Percentiles rank a stretch among this genome's conserved stretches.
phyloP scores from a whole-genome alignment of 1,140 invertebrate species.

The Psilanteris sp. region DNA sequence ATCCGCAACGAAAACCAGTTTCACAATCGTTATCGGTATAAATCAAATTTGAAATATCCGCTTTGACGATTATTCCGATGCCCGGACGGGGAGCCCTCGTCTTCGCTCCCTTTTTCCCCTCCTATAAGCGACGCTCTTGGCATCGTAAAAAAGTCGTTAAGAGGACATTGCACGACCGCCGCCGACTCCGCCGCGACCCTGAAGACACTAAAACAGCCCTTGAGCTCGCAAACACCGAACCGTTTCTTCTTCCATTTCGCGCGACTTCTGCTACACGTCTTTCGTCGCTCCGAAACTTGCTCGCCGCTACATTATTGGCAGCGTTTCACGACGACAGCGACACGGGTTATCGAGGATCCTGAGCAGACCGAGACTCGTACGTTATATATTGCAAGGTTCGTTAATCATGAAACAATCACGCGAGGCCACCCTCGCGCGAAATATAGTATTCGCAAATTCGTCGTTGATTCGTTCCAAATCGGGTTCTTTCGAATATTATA shows the following conservation, averaged over 20 bases:
- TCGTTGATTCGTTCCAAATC: no score
- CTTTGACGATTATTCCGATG: slow-evolving; percentile 4
- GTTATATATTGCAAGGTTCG: no score
- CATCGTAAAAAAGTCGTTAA: slow-evolving; percentile 62
- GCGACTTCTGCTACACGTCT: slow-evolving; percentile 5
- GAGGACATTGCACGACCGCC: slow-evolving; percentile 48
- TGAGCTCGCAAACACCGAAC: slow-evolving; percentile 18
- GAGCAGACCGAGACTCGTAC: slow-evolving; percentile 13
- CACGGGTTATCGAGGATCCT: slow-evolving; percentile 22
- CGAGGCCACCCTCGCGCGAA: no score
- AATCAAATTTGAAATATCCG: slow-evolving; percentile 29
- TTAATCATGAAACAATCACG: no score
- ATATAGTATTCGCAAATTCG: no score
- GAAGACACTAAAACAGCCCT: slow-evolving; percentile 54
- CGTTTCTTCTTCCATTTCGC: slow-evolving; percentile 14
- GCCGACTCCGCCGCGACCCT: slow-evolving; percentile 43
- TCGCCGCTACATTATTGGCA: slow-evolving; percentile 41
- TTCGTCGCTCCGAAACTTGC: neutral
- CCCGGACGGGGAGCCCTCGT: slow-evolving; percentile 2
- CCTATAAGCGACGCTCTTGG: slow-evolving; percentile 8
- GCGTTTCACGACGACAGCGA: slow-evolving; percentile 30
- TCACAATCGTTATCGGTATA: slow-evolving; percentile 18
- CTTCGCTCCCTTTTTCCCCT: slow-evolving; percentile 7
- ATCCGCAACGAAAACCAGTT: slow-evolving; percentile 12
- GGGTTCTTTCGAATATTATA: no score